Conservation (phyloP, 1,140 invertebrate genomes). For the Lanistes nyassanus region DNA sequence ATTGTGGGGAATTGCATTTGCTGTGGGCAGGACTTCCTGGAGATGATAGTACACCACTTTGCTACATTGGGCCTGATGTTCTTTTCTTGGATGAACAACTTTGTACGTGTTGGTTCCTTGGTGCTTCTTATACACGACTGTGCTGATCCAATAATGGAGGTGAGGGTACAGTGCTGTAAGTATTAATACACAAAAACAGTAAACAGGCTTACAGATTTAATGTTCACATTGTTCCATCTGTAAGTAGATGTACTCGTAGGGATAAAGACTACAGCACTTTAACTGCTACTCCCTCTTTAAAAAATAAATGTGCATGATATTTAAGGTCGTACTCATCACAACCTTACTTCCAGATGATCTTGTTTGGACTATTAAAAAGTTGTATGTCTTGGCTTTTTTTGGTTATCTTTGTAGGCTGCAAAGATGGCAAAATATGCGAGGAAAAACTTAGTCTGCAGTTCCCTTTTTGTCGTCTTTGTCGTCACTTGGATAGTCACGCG, state of each 20-base stretch:
- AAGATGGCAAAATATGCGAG: slow-evolving; percentile 77
- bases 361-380: too few relatives aligned
- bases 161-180: slow-evolving; percentile 62
- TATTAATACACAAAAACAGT: neutral
- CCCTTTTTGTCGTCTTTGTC: slow-evolving; percentile 74
- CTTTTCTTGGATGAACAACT: slow-evolving; percentile 94
- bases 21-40: slow-evolving; percentile 89
- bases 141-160: slow-evolving; percentile 94
- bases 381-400: slow-evolving; percentile 90
- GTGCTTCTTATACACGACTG: slow-evolving; percentile 93
- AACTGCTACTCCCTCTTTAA: too few relatives aligned
- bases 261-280: too few relatives aligned
- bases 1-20: neutral
- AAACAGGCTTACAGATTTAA: neutral
- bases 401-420: slow-evolving; percentile 45
- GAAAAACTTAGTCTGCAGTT: slow-evolving; percentile 87
- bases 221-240: neutral
- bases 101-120: slow-evolving; percentile 90
- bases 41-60: slow-evolving; percentile 98
- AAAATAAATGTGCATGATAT: too few relatives aligned
- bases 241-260: slow-evolving; percentile 87
- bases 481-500: slow-evolving; percentile 57
- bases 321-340: too few relatives aligned
- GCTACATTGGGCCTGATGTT: slow-evolving; percentile 89
- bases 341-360: too few relatives aligned